These are phyloP conservation scores for Ascidia mentula DNA, from an alignment of 23 tunicate genomes.

Conservation along the genomic window DNA sequence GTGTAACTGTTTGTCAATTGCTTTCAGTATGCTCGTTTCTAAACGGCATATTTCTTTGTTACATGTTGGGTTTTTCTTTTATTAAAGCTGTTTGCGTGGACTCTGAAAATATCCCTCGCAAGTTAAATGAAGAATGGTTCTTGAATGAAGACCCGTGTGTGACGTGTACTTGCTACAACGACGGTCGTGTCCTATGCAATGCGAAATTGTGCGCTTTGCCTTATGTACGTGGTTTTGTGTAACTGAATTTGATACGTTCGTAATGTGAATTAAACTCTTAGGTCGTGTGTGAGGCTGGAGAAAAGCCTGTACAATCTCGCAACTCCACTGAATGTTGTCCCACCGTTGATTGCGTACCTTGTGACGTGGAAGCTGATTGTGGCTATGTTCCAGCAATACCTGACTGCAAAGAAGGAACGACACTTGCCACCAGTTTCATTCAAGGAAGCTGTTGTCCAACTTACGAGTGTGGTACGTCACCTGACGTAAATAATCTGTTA, in stretches of 20 bases:
- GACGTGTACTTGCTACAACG: neutral
- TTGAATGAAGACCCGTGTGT: slow-evolving; percentile 12
- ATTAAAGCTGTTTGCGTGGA: slow-evolving; percentile 30
- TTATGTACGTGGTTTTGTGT: neutral
- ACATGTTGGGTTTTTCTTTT: neutral
- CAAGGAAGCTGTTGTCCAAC: slow-evolving; percentile 9
- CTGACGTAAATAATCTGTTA: neutral
- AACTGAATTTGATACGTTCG: neutral
- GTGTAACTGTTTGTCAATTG: neutral
- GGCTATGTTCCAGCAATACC: neutral
- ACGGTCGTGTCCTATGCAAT: neutral
- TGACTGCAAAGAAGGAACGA: neutral
- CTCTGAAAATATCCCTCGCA: neutral
- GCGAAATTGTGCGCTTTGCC: neutral
- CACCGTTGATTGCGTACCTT: neutral
- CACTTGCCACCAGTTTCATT: neutral
- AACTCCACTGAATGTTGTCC: slow-evolving; percentile 4
- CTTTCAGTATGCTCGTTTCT: neutral
- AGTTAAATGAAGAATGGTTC: slow-evolving; percentile 18
- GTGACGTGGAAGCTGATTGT: slow-evolving; percentile 13
- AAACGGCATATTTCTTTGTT: no score
- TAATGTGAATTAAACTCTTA: neutral
- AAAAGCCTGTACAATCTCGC: neutral
- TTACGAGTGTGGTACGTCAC: neutral
- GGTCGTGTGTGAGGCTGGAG: slow-evolving; percentile 3